A percentile compares a stretch with the other conserved stretches of the same genome.
Conservation (phyloP, 1,140 invertebrate genomes). For the Samia ricini region DNA sequence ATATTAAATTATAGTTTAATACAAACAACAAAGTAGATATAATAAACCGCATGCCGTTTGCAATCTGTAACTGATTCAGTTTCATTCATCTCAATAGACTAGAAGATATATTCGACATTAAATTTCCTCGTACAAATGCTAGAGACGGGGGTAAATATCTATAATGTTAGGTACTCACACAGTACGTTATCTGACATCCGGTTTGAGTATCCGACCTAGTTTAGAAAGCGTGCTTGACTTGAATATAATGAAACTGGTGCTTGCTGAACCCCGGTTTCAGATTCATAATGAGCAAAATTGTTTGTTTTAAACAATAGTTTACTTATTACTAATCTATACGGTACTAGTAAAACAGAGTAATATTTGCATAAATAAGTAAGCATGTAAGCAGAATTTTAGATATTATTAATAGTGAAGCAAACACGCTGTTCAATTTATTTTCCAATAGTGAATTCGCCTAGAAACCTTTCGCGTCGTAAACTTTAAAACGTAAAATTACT, state of each 20-base stretch:
- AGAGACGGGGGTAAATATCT: neutral
- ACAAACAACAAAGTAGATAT: constrained; percentile 15
- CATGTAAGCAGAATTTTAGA: too few species aligned
- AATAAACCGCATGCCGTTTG: constrained; percentile 14
- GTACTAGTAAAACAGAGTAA: too few species aligned
- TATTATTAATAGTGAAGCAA: too few species aligned
- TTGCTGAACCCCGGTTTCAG: neutral
- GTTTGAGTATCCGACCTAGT: neutral
- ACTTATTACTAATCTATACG: too few species aligned
- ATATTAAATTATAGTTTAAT: neutral
- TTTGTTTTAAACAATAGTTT: neutral
- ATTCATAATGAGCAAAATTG: neutral
- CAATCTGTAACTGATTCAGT: neutral
- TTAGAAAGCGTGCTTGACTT: neutral
- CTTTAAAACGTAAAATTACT: too few species aligned
- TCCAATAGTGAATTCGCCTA: too few species aligned
- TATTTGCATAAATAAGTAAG: too few species aligned
- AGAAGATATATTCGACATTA: neutral
- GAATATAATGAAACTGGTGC: neutral
- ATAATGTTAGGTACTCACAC: neutral
- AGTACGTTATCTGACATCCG: neutral
- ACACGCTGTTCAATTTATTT: too few species aligned
- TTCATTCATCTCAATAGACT: constrained; percentile 3
- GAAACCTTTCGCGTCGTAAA: too few species aligned
- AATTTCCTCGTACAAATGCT: neutral